These are phyloP conservation scores for Sebastes flavidus DNA, from an alignment of 2,797 vertebrate species.

Conservation along the genomic window DNA sequence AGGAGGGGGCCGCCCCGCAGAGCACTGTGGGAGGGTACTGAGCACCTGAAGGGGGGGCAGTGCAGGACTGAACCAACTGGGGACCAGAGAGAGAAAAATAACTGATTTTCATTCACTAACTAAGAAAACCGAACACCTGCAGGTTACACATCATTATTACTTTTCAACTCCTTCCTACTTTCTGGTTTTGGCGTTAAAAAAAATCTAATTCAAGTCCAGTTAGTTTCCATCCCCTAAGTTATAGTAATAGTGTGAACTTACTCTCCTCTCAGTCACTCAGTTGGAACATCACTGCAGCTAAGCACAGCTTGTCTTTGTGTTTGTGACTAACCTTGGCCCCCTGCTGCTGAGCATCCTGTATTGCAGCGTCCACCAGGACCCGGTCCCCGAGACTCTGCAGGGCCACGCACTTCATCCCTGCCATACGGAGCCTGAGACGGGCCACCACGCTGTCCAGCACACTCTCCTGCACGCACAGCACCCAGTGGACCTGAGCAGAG, in stretches of 20 bases:
- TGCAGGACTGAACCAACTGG: conserved; percentile 85
- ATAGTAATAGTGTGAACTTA: not conserved
- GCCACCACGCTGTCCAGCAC: conserved; percentile 74
- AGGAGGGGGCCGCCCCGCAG: conserved; percentile 83
- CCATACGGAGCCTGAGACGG: conserved; percentile 79
- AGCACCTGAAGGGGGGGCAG: conserved; percentile 50
- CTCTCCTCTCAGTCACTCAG: not conserved
- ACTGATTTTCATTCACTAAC: not conserved
- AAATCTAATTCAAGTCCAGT: not conserved
- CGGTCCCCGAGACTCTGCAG: conserved; percentile 69
- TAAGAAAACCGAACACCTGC: not conserved
- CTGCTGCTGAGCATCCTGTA: conserved; percentile 83
- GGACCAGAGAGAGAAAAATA: not conserved
- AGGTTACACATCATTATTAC: not conserved
- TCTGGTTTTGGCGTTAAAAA: not conserved
- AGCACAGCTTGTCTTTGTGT: not conserved
- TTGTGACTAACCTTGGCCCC: conserved; percentile 83
- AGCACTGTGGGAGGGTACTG: conserved; percentile 88
- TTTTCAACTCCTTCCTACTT: not conserved
- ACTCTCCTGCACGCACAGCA: conserved; percentile 88
- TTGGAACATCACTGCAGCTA: not conserved
- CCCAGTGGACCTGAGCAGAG: conserved; percentile 75
- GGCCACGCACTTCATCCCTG: conserved; percentile 74
- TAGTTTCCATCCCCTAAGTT: not conserved
- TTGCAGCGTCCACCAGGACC: conserved; percentile 69